Evolutionary conservation across 2,888 invertebrate species (phyloP), one percentile per base, ranked within the genome.

Genomic region (Platerodrilus igneus): DNA sequence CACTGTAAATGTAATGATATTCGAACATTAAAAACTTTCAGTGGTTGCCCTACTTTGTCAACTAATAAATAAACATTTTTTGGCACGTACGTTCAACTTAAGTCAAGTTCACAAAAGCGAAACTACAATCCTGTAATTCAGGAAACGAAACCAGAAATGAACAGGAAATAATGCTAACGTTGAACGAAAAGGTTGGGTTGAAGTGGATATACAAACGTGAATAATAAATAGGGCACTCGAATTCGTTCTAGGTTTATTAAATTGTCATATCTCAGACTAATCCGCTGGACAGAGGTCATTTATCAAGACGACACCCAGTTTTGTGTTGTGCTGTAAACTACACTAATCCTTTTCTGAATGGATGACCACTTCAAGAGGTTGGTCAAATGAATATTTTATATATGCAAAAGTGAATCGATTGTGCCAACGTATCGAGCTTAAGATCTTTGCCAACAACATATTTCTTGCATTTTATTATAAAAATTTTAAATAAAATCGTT

Each of bases 241-340:
- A 40, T 44, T 44, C 40, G 40, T 44, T 44, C 17, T 40, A 37
- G 36, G 44, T 44, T 44, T 44, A 44, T 44, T 44, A 44, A 44
- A 44, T 40, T 44, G 44, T 40, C 44, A 40, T 44, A 44, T 44
- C 27, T 31, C 28, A 39, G 23, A 27, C 32, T 44, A 40, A 44
- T 44, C 44, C 44, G 20, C 26, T 40, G 40, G 36, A 14, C 36
- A 40, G 11, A 32, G 39, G 40, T 44, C 44, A 40, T 44, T 44
- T 44, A 44, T 44, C 44, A 44, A 36, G 36, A 31, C 29, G 40
- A 40, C 40, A 34, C 37, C 35, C 29, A 40, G 36, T 37, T 40
- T 39, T 37, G 34, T 21, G 31, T 31, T 31, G 34, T 21, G 31
- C 20, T 31, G n/a, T 31, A 21, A 19, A 38, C 17, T 18, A 21